Base-by-base conservation (phyloP, 2,888 invertebrate species). In the Cheilosia vulpina region DNA sequence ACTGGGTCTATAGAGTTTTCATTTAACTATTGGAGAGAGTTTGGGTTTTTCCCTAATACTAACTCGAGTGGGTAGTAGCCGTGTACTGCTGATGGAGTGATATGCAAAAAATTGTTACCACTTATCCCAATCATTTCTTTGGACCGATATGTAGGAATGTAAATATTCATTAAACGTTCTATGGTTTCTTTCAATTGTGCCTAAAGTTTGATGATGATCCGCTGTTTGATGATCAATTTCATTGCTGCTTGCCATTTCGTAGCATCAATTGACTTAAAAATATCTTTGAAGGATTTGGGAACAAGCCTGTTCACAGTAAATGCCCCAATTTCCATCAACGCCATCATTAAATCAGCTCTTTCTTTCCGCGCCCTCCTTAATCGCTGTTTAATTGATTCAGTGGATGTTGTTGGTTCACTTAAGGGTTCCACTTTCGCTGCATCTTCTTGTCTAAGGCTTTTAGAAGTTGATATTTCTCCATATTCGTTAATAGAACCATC, bases 131-230 rank as follows among this genome's bases (percentile, higher is more conserved):
- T 24, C 24, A 24, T 24, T 24, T 24, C 24, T 24, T 24, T 24
- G 24, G 24, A 24, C 24, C 24, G 24, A 24, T 24, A 24, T 24
- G 3, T 75, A 79, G 31, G 41, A 63, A 50, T 66, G 45, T 17
- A 87, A 24, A 60, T 72, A 87, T 21, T 87, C 79, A 62, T 78
- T 87, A 34, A 87, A 52, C 9, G 50, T 60, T 76, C 66, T 73
- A 58, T 87, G 78, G 21, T 43, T 82, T 19, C 82, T 41, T 69
- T 82, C 82, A 21, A 85, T 45, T 41, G 71, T 66, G 13, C 80
- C 82, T 47, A 87, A 41, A 15, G 45, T 53, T 55, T 84, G 57
- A 41, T 75, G 76, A 50, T 85, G 72, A n/a, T 24, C 1, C 24
- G 24, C 24, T 24, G 24, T 24, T 24, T 21, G 2, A 21, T n/a